Base-by-base conservation (phyloP, 2,888 invertebrate species). In the Drosophila aldrichi region DNA sequence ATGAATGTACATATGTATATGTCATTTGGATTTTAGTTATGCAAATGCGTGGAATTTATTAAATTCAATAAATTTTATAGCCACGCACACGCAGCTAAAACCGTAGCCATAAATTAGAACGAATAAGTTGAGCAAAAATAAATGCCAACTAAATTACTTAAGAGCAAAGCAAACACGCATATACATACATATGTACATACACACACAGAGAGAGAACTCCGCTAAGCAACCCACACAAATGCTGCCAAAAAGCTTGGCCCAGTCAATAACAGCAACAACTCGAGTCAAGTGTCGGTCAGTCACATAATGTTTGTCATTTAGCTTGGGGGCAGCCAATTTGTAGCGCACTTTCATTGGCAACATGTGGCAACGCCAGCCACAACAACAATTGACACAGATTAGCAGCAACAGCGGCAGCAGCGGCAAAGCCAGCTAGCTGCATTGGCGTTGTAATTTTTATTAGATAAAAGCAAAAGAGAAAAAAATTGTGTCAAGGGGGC, bases 401-500 rank as follows among this genome's bases (percentile, higher is more conserved):
- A 77, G 67, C 77, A 22, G 41, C 36, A 51, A 8, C 43, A 59
- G 38, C 55, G 60, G 49, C 68, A 41, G n/a, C 43, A 59, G 38
- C 55, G 60, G 46, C 65, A 41, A 20, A 68, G 73, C 68, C 74
- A 68, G 73, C 68, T 75, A 68, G 73, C 59, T 74, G 74, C 71
- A 76, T 70, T 77, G 60, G 40, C 78, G 63, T 57, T 87, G 79
- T 84, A 81, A 84, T 81, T 75, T 54, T 70, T 29, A 73, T 79
- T 77, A 79, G 78, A 80, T 84, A 83, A 78, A 81, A 83, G 49
- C 34, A 34, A 63, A 65, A 74, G 76, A 67, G 79, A 74, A 67
- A 62, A 64, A 82, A 90, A 90, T 89, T 89, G 90, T 90, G 91
- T 90, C 90, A 90, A 90, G 90, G 90, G 49, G 89, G 62, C 65